Evolutionary conservation across 1,140 invertebrate species (phyloP).

Genomic region (Cepaea nemoralis): DNA sequence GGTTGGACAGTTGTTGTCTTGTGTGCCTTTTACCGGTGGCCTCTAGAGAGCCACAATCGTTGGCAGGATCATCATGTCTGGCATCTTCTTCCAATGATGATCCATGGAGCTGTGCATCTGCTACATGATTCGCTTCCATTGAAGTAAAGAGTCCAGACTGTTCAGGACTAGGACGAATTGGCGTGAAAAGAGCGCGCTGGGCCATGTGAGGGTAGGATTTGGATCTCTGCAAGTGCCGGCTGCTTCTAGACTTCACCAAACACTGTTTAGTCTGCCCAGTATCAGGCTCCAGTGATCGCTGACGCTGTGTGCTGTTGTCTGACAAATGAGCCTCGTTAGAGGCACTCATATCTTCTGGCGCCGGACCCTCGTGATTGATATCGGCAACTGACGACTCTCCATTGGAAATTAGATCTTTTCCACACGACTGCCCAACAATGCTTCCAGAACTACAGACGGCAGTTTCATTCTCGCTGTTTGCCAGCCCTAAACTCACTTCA

Average conservation of each 20-base stretch:
- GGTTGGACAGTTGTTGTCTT: conserved; percentile 13
- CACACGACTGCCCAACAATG: not conserved
- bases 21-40: not conserved
- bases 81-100: not conserved
- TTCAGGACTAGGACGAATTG: conserved; percentile 35
- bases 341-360: not conserved
- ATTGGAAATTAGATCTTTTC: not conserved
- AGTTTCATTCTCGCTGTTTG: not conserved
- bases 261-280: not conserved
- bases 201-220: conserved; percentile 27
- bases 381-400: not conserved
- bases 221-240: not conserved
- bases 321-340: not conserved
- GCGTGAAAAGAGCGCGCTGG: conserved; percentile 13
- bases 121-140: not conserved
- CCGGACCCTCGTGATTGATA: too few species aligned
- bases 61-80: too few species aligned
- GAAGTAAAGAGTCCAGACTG: conserved; percentile 23
- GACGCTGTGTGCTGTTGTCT: conserved; percentile 11
- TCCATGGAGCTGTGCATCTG: not conserved
- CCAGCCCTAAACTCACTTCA: not conserved
- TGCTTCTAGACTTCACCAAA: not conserved
- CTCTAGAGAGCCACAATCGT: not conserved
- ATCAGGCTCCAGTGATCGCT: conserved; percentile 31
- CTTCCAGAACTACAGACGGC: not conserved